A percentile compares a stretch with the other conserved stretches of the same genome.
Evolutionary conservation across 92 coral and sea anemone genomes (phyloP).

Genomic region (Epizoanthus illoricatus): DNA sequence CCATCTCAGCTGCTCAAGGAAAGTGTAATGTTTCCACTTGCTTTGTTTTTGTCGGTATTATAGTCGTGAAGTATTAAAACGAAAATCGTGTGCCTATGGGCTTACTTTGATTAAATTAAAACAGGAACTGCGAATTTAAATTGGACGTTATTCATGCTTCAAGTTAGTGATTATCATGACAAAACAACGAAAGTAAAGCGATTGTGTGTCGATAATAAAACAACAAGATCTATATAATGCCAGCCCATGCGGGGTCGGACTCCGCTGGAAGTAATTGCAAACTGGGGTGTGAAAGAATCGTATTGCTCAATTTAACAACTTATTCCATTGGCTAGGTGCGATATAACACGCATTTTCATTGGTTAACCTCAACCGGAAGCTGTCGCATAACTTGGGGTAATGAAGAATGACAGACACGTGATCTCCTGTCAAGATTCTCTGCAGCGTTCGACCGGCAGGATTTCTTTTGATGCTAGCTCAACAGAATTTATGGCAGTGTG

Average conservation of each 20-base stretch:
- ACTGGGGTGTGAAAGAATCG: constrained; percentile 14
- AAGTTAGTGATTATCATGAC: constrained; percentile 35
- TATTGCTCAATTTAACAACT: constrained; percentile 8
- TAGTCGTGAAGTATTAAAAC: constrained; percentile 1
- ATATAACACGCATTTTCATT: constrained; percentile 17
- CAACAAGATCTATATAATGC: not conserved
- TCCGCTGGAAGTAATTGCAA: constrained; percentile 37
- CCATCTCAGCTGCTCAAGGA: not conserved
- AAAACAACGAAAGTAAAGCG: constrained; percentile 6
- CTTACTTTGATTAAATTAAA: constrained; percentile 9
- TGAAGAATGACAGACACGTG: constrained; percentile 49
- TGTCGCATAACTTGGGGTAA: constrained; percentile 23
- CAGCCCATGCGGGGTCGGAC: constrained; percentile 16
- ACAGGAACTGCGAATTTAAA: not conserved
- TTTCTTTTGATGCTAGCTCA: not conserved
- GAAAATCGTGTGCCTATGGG: not conserved
- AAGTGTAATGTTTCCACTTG: constrained; percentile 2
- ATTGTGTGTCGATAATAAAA: constrained; percentile 7
- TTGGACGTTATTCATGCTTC: not conserved
- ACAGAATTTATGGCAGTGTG: not conserved
- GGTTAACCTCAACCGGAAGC: constrained; percentile 21
- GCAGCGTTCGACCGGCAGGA: constrained; percentile 13
- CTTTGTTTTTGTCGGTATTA: not conserved
- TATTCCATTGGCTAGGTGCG: constrained; percentile 6
- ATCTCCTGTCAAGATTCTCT: constrained; percentile 40